These are phyloP conservation scores for Drosophila lacteicornis DNA, from an alignment of 1,140 invertebrate species.

Conservation along the genomic window DNA sequence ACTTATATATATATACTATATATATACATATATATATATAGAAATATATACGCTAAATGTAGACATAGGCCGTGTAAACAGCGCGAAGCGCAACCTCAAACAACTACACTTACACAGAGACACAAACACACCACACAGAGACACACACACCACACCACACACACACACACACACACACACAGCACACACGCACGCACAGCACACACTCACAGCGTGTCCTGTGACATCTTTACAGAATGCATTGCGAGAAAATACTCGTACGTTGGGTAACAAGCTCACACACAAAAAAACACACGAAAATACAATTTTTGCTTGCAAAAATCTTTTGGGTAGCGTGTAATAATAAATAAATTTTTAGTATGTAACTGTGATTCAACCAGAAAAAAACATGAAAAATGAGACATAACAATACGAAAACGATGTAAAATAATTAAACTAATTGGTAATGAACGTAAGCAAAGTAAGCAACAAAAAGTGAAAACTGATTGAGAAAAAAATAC, in stretches of 20 bases:
- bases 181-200: conserved; percentile 20
- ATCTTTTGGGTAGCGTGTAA: conserved; percentile 68
- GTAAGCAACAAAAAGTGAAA: conserved; percentile 12
- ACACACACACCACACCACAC: conserved; percentile 13
- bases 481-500: conserved; percentile 49
- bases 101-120: conserved; percentile 43
- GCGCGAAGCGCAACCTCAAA: conserved; percentile 76
- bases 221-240: conserved; percentile 72
- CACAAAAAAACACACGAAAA: neutral
- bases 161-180: conserved; percentile 19
- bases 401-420: conserved; percentile 46
- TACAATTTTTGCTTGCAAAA: conserved; percentile 67
- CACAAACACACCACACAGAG: conserved; percentile 25
- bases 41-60: conserved; percentile 68
- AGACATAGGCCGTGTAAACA: conserved; percentile 81
- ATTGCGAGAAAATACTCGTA: conserved; percentile 65
- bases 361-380: conserved; percentile 78
- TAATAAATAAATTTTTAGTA: conserved; percentile 79
- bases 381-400: conserved; percentile 51
- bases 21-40: conserved; percentile 44
- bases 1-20: conserved; percentile 54
- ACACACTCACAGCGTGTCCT: conserved; percentile 44
- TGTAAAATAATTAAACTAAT: conserved; percentile 77
- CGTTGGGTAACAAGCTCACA: conserved; percentile 55
- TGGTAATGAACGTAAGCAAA: conserved; percentile 66